These are phyloP conservation scores for Jordanella pulchra DNA, from an alignment of 2,797 vertebrate species.

Conservation along the genomic window DNA sequence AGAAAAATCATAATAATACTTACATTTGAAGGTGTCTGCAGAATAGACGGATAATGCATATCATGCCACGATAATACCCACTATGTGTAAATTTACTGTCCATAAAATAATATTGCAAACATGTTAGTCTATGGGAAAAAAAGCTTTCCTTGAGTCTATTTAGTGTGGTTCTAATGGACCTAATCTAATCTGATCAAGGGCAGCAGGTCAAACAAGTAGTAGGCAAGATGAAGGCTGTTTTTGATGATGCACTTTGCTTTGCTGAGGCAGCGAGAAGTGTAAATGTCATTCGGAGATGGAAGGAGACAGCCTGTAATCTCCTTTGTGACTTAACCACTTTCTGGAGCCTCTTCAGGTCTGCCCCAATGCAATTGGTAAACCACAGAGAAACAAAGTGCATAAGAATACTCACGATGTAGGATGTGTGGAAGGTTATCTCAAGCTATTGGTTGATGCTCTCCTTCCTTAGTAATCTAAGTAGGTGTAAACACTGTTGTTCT, in stretches of 20 bases:
- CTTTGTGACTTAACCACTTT: background rate
- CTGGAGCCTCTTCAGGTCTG: slow-evolving; percentile 1
- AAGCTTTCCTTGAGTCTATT: slow-evolving; percentile 3
- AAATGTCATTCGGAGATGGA: background rate
- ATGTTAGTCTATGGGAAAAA: background rate
- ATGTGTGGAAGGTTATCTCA: background rate
- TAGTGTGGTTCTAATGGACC: slow-evolving; percentile 4
- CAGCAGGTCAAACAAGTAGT: slow-evolving; percentile 1
- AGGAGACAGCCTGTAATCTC: too few species aligned
- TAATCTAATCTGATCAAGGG: background rate
- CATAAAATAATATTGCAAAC: too few species aligned
- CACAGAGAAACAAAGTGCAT: background rate
- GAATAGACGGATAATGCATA: background rate
- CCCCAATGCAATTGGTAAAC: background rate
- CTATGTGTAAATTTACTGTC: background rate
- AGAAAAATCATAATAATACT: too few species aligned
- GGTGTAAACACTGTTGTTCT: background rate
- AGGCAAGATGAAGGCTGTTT: background rate
- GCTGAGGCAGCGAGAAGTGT: background rate
- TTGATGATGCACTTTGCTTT: background rate
- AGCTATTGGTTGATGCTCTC: background rate
- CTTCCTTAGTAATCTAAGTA: background rate
- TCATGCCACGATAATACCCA: too few species aligned
- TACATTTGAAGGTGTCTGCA: too few species aligned
- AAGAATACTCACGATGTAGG: background rate